Conservation (phyloP, 2,113 vertebrate species). For the Dicentrarchus labrax region DNA sequence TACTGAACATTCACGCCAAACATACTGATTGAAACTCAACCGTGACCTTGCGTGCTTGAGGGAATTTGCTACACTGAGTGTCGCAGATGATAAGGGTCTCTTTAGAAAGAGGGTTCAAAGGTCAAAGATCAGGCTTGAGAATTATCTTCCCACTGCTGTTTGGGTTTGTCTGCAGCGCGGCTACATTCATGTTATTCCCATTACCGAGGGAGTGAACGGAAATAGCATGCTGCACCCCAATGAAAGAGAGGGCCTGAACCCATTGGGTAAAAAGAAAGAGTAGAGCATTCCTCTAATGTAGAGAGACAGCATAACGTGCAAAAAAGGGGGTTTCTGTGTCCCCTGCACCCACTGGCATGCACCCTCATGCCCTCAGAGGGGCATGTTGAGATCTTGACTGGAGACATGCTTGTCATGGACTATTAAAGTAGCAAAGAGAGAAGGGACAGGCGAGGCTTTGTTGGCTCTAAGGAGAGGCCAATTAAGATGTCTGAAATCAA, state of each 20-base stretch:
- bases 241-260: conserved; percentile 55
- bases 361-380: conserved; percentile 44
- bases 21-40: conserved; percentile 58
- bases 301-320: conserved; percentile 56
- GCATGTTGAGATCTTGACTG: conserved; percentile 63
- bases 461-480: conserved; percentile 63
- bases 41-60: conserved; percentile 51
- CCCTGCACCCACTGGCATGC: conserved; percentile 44
- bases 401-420: conserved; percentile 73
- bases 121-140: conserved; percentile 65
- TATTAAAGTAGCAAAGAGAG: conserved; percentile 67
- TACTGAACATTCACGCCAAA: conserved; percentile 47
- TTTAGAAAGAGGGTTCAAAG: conserved; percentile 55
- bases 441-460: conserved; percentile 68
- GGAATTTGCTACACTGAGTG: conserved; percentile 54
- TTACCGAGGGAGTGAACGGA: conserved; percentile 68
- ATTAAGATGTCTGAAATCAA: conserved; percentile 76
- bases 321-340: conserved; percentile 49
- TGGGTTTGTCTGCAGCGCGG: conserved; percentile 47
- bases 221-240: conserved; percentile 65
- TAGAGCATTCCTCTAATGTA: conserved; percentile 61
- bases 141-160: conserved; percentile 64
- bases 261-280: conserved; percentile 33
- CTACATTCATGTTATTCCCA: conserved; percentile 62
- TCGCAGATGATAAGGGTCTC: conserved; percentile 61